Evolutionary conservation across 2,797 vertebrate genomes (phyloP).

Genomic region (Meda fulgida): DNA sequence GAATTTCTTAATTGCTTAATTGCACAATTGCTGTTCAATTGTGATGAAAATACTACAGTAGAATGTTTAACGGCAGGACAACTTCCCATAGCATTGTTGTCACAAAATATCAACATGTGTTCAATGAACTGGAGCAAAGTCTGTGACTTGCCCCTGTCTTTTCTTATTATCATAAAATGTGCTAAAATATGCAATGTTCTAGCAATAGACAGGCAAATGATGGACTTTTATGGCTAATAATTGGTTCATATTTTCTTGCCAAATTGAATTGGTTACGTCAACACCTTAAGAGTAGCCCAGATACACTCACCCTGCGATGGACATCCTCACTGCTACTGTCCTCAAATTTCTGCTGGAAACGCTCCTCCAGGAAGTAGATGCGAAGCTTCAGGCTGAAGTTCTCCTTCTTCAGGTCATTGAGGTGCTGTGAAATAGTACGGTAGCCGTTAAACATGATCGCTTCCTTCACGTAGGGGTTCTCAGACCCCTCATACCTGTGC

Average conservation of each 20-base stretch:
- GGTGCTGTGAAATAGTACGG: conserved; percentile 96
- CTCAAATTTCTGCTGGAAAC: conserved; percentile 92
- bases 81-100: not conserved
- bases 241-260: not conserved
- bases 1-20: not conserved
- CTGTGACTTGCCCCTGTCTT: not conserved
- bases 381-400: conserved; percentile 98
- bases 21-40: not conserved
- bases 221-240: not conserved
- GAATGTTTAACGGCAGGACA: not conserved
- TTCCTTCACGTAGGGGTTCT: conserved; percentile 50
- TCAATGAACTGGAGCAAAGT: not conserved
- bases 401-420: conserved; percentile 98
- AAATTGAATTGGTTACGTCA: not conserved
- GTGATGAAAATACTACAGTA: not conserved
- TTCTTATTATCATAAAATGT: not conserved
- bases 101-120: not conserved
- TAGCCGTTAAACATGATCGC: conserved; percentile 88
- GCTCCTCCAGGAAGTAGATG: conserved; percentile 98
- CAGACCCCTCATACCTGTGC: conserved; percentile 73
- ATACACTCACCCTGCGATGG: conserved; percentile 85
- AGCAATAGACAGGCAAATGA: not conserved
- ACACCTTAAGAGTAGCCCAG: not conserved
- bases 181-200: not conserved
- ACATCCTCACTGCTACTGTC: conserved; percentile 85